Evolutionary conservation across 1,140 invertebrate genomes (phyloP).

Genomic region (Akabosia matsudoensis): DNA sequence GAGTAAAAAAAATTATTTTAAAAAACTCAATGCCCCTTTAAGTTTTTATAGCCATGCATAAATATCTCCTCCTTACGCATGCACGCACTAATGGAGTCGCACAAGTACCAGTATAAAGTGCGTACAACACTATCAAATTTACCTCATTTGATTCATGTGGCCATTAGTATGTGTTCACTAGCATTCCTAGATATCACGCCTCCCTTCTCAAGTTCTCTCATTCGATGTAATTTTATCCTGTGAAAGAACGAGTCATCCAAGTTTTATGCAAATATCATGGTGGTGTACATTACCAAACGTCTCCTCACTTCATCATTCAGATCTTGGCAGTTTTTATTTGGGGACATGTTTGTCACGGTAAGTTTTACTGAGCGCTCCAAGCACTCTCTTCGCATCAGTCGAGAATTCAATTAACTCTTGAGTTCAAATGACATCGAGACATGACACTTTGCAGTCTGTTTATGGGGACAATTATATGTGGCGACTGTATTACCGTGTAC

Average conservation of each 20-base stretch:
- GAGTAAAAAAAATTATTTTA: no score
- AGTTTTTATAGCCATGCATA: not conserved
- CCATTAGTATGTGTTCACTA: not conserved
- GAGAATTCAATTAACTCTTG: constrained; percentile 22
- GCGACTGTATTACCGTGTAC: no score
- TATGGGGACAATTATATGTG: not conserved
- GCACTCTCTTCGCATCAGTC: not conserved
- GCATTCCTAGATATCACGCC: not conserved
- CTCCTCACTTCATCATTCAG: not conserved
- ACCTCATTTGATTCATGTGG: no score
- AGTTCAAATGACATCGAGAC: constrained; percentile 22
- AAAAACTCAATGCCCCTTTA: not conserved
- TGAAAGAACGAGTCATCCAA: not conserved
- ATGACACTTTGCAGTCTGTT: not conserved
- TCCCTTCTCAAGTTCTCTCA: not conserved
- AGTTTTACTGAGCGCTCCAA: not conserved
- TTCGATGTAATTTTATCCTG: constrained; percentile 11
- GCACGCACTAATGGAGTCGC: not conserved
- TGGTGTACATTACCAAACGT: not conserved
- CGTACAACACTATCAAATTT: not conserved
- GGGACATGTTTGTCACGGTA: not conserved
- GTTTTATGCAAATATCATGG: constrained; percentile 11
- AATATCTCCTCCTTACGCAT: not conserved
- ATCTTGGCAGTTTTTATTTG: not conserved
- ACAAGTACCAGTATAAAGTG: not conserved